Base-by-base conservation (phyloP, 2,113 vertebrate genomes). In the Boleophthalmus pectinirostris region DNA sequence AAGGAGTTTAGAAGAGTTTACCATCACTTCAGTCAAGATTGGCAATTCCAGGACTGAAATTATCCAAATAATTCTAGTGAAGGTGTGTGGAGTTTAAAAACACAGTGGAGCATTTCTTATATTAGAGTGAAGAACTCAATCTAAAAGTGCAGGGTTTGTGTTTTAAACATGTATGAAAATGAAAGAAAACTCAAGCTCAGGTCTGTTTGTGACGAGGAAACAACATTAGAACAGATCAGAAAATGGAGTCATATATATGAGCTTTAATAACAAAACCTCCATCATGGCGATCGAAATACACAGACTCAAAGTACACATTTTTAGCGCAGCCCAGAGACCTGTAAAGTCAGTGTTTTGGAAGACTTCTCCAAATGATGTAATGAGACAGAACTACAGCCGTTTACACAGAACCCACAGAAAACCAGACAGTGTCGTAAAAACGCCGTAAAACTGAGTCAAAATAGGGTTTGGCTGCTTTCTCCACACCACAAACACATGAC, bases 401-500 rank as follows among this genome's bases (percentile, higher is more conserved):
- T n/a, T 58, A 29, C 35, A 29, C 68, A 78, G 14, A 58, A 38
- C 51, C 16, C 13, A 43, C 64, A 54, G 38, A 25, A 70, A 78
- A 66, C 65, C 2, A 1, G n/a, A 74, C 61, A 43, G 81, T 54
- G 24, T 66, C 15, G 14, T 79, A 77, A 82, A 76, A 53, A n/a
- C 33, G 68, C 51, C 12, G 1, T 38, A 10, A 43, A 43, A 43
- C 29, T 0, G 38, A 73, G 70, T 69, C 65, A 75, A 69, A 71
- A 24, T 46, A n/a, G 18, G 24, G 64, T 46, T 76, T 75, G 69
- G 21, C 54, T 61, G 54, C 61, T 60, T 53, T 60, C 74, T 10
- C 9, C 38, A 65, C 35, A 45, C 70, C 60, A 3, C 79, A 65
- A 21, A 49, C 66, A 68, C 72, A 68, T 73, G 75, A 83, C 79